Conservation (phyloP, 1,140 invertebrate species). For the Schmidtea mediterranea region DNA sequence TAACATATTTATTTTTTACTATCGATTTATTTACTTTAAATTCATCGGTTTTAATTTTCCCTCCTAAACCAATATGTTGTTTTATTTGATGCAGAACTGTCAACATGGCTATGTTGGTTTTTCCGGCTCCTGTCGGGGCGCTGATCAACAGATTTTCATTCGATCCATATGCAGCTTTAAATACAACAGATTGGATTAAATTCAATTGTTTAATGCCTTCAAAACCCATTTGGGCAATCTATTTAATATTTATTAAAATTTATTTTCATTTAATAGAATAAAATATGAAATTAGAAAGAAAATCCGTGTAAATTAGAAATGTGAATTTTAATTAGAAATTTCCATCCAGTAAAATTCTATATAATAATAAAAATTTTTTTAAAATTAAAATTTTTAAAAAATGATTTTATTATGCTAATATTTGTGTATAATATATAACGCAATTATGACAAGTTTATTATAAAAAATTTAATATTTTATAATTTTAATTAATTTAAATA, state of each 20-base stretch:
- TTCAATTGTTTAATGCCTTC: constrained; percentile 57
- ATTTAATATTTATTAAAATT: not conserved
- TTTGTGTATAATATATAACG: too few species aligned
- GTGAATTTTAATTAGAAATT: too few species aligned
- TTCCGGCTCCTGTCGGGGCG: constrained; percentile 32
- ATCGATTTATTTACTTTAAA: constrained; percentile 46
- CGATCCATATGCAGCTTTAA: constrained; percentile 67
- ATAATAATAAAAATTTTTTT: too few species aligned
- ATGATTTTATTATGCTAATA: too few species aligned
- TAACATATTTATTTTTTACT: constrained; percentile 3
- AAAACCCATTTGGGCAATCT: constrained; percentile 34
- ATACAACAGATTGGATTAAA: constrained; percentile 79
- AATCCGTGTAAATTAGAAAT: too few species aligned
- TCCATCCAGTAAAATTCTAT: too few species aligned
- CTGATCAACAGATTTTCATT: constrained; percentile 66
- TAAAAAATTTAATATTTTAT: too few species aligned
- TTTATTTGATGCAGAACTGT: constrained; percentile 63
- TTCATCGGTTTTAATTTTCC: constrained; percentile 52
- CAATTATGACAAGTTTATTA: too few species aligned
- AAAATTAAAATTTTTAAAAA: too few species aligned
- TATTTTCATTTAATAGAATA: not conserved
- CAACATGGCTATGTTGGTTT: constrained; percentile 89
- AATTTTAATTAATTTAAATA: too few species aligned
- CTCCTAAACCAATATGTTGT: constrained; percentile 38
- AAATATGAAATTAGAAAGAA: not conserved